Base-by-base conservation (phyloP, 2,797 vertebrate species). In the Delichon dasypus region DNA sequence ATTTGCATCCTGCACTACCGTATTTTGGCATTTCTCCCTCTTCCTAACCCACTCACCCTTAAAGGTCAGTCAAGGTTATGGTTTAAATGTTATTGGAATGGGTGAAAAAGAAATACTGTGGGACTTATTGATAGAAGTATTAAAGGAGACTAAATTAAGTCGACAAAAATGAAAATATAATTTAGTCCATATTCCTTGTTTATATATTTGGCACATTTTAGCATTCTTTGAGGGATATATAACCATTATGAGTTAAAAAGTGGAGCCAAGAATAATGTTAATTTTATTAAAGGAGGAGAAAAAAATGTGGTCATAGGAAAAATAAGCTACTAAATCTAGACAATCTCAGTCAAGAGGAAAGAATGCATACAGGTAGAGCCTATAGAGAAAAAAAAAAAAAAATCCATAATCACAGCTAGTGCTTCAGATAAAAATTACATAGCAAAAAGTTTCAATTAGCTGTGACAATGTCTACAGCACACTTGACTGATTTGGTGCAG, bases 131-230 rank as follows among this genome's bases (percentile, higher is more conserved):
- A 92, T 73, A 79, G 89, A 90, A 82, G 85, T 79, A 92, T 96
- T 95, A 86, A 32, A 88, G 54, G 30, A 96, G 76, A 89, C 81
- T 92, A 93, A 95, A 97, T 96, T 94, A 97, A 97, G 89, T 77
- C 23, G 9, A 92, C 27, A 96, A 77, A 96, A 95, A 95, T 95
- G 57, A 96, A 97, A 97, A 93, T 82, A 91, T 97, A 94, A 96
- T 96, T 92, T 95, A 74, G 51, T 89, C 92, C 88, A 93, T 96
- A 92, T 83, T 94, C 36, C 54, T 80, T 80, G 44, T 88, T 95
- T 90, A 88, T 92, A 50, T 68, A 79, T 93, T 96, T 95, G 95
- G 92, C 93, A 96, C 34, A 2, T 93, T 95, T 82, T 88, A 89
- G 60, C 93, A 93, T 90, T 96, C 76, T 94, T 95, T 70, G 73